Conservation (phyloP, 2,113 vertebrate genomes). For the Sterna hirundo region DNA sequence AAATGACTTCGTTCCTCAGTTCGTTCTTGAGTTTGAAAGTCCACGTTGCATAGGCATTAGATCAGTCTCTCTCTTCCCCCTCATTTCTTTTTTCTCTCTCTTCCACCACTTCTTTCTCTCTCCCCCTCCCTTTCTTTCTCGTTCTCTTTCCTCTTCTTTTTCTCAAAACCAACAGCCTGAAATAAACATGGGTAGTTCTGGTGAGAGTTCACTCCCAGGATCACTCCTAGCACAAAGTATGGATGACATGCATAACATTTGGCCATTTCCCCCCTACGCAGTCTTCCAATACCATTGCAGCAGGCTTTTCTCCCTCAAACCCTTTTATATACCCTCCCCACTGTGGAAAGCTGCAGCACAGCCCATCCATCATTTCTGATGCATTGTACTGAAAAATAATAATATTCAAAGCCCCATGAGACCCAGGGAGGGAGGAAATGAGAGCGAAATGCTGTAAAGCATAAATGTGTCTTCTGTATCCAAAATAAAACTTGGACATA, state of each 20-base stretch:
- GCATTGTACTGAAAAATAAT: not conserved
- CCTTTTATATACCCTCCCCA: not conserved
- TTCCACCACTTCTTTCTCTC: not conserved
- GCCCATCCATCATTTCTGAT: not conserved
- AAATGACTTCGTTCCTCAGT: not conserved
- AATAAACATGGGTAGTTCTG: not conserved
- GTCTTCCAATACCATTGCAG: not conserved
- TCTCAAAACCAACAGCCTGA: not conserved
- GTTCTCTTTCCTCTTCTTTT: not conserved
- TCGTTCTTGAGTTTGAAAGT: not conserved
- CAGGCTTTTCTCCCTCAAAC: not conserved
- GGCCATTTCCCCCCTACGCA: not conserved
- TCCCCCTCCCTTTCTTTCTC: not conserved
- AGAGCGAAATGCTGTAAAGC: not conserved
- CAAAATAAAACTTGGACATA: constrained; percentile 47
- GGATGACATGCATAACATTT: not conserved
- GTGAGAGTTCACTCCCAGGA: not conserved
- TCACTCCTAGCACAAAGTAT: not conserved
- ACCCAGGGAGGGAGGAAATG: not conserved
- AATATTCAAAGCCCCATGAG: not conserved
- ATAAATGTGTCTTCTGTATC: constrained; percentile 25
- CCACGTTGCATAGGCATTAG: not conserved
- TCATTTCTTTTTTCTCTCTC: not conserved
- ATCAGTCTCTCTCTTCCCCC: not conserved
- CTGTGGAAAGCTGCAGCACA: not conserved